Base-by-base conservation (phyloP, 2,888 invertebrate genomes). In the Epistrophe grossulariae region DNA sequence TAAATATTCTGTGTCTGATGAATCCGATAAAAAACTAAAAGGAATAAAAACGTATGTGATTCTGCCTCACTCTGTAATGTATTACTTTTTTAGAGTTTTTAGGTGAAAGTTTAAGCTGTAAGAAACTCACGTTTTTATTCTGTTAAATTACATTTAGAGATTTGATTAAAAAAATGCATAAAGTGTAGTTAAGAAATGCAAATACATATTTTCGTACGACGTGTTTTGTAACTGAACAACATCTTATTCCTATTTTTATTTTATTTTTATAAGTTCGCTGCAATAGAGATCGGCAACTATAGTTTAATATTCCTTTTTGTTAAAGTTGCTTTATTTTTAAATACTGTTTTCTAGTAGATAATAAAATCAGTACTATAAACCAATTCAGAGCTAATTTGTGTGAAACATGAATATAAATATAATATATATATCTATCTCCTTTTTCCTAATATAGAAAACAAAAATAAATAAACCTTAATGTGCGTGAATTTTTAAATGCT, bases 321-420 rank as follows among this genome's bases (percentile, higher is more conserved):
- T 80, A 10, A 17, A 55, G 60, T 68, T 35, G 45, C 64, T 40
- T 64, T 64, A 45, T n/a, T 66, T 73, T 81, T 74, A 45, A 71
- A 71, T 59, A 73, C 73, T 81, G 81, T 85, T 85, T 85, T 81
- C 43, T 85, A 76, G 60, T 85, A 85, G 73, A 81, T 81, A 85
- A 81, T 72, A 68, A 84, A 84, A 73, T 79, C 76, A 50, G 4
- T 68, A 79, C 50, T 45, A 62, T 52, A 74, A 52, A 11, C 31
- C 62, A 70, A 74, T 70, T 55, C 52, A 70, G 19, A 74, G 13
- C 68, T 59, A 59, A 77, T 60, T 59, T 77, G 77, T 68, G 66
- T 77, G 60, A 48, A 48, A 48, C 5, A 43, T 59, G 11, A 76
- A 55, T 28, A 55, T 8, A 31, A 68, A 66, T 77, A 38, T 55